phyloP scores from a whole-genome alignment of 1,140 invertebrate genomes.

The Dendrolimus kikuchii region DNA sequence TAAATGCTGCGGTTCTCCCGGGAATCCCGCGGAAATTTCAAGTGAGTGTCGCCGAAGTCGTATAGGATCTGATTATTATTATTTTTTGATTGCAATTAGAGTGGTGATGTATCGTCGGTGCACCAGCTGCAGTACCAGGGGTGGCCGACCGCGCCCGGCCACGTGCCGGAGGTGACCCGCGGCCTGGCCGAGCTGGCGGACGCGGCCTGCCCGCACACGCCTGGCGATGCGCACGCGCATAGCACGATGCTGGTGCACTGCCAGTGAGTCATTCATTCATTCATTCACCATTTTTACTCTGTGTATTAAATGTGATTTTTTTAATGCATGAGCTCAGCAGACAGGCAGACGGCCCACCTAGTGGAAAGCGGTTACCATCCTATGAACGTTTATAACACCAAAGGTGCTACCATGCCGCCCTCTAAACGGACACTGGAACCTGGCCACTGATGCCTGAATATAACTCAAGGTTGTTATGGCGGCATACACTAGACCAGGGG shows the following conservation, averaged over 20 bases:
- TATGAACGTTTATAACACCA: no score
- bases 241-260: conserved; percentile 82
- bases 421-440: no score
- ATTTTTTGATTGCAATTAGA: conserved; percentile 49
- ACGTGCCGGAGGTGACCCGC: conserved; percentile 88
- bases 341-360: no score
- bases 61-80: conserved; percentile 15
- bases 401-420: no score
- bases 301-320: no score
- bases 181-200: conserved; percentile 86
- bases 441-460: no score
- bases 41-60: neutral
- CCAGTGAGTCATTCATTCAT: conserved; percentile 69
- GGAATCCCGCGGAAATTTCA: no score
- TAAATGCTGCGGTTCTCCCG: no score
- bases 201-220: conserved; percentile 52
- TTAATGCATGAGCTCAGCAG: no score
- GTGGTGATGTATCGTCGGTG: conserved; percentile 80
- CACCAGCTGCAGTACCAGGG: conserved; percentile 92
- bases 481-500: no score
- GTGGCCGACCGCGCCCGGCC: conserved; percentile 89
- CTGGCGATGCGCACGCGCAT: conserved; percentile 48
- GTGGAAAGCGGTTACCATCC: no score
- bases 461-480: no score
- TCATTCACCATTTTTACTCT: neutral